Base-by-base conservation (phyloP, 1,140 invertebrate species). In the Drosophila nikananu region DNA sequence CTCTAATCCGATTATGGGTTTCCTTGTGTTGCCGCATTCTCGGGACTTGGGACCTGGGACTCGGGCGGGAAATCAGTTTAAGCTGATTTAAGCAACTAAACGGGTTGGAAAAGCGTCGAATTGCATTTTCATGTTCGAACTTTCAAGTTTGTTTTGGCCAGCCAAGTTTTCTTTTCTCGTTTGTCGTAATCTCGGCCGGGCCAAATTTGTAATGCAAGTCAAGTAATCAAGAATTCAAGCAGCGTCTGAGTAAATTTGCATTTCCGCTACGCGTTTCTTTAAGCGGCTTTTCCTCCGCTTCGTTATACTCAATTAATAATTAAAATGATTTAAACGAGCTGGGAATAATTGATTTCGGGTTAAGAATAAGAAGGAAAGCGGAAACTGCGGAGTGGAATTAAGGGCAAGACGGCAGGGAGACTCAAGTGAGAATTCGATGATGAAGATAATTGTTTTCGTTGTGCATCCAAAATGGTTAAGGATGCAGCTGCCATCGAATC, bases 271-370 rank as follows among this genome's bases (percentile, higher is more conserved):
- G 32, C 21, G 19, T 71, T 41, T 41, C 46, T 73, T 73, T 73
- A 73, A 73, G 71, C 67, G 68, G 67, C 71, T 73, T 73, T 73
- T 19, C 54, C 27, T 58, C 10, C 71, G 71, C 71, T 73, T 73
- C 71, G 71, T 73, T 73, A 73, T 73, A 73, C 71, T n/a, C 71
- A 73, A 73, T 73, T 73, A 61, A 73, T 73, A 73, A 73, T 73
- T 73, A 73, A 73, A 52, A 73, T 73, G 55, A 73, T 73, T 73
- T 61, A 61, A 73, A 73, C 55, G 71, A 73, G 70, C 70, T 23
- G 71, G 12, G 71, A 73, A 73, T 73, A 73, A 73, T 73, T 73
- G 71, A 73, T 73, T 61, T 61, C 19, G 54, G 57, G 64, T 37
- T 65, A 35, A 67, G 32, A 37, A 60, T 37, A 35, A 72, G 68